Evolutionary conservation across 92 coral and sea anemone genomes (phyloP).

Genomic region (Palythoa heliodiscus): DNA sequence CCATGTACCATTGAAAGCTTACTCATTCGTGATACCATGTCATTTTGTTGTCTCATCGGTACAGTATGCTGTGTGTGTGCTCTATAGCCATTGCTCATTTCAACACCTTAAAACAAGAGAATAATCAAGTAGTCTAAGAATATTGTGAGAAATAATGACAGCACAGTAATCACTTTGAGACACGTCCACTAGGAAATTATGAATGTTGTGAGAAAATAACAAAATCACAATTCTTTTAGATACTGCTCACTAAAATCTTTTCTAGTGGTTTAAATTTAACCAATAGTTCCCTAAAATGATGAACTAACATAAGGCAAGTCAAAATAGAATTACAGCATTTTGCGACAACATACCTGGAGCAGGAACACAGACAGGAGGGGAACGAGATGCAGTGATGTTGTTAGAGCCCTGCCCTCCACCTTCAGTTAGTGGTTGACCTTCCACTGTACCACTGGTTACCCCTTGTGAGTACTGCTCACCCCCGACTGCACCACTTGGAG

Average conservation of each 20-base stretch:
- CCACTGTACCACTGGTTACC: conserved; percentile 66
- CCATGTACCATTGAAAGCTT: conserved; percentile 61
- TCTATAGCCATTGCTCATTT: conserved; percentile 32
- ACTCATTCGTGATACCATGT: conserved; percentile 66
- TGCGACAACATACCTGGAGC: conserved; percentile 1
- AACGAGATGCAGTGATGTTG: conserved; percentile 4
- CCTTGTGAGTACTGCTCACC: conserved; percentile 66
- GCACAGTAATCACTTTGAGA: no score
- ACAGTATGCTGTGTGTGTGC: conserved; percentile 44
- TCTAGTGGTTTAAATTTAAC: background rate
- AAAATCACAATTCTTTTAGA: no score
- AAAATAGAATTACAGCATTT: no score
- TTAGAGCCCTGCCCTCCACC: conserved; percentile 27
- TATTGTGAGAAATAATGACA: no score
- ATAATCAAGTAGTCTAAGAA: no score
- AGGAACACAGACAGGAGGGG: conserved; percentile 36
- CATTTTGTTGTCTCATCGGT: conserved; percentile 59
- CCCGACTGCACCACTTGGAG: conserved; percentile 23
- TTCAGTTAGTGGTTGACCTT: conserved; percentile 31
- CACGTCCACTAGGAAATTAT: no score
- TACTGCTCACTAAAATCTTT: no score
- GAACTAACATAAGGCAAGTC: background rate
- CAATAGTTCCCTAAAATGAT: background rate
- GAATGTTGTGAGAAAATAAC: no score
- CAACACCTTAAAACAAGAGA: conserved; percentile 1